phyloP scores from a whole-genome alignment of 2,888 invertebrate species.

The Chymomyza fuscimana region DNA sequence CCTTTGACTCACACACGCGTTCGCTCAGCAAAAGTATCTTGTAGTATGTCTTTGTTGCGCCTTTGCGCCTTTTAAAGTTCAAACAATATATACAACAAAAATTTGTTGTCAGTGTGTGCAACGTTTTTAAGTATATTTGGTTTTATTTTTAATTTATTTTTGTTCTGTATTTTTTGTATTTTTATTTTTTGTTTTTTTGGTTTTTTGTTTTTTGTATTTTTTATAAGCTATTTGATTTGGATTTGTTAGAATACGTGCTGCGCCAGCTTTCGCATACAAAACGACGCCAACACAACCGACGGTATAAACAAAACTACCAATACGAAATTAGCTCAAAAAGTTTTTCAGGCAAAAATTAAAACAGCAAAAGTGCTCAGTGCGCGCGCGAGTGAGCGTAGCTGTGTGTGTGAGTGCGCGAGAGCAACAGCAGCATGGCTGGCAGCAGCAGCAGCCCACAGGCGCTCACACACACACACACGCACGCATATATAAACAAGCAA shows the following conservation, averaged over 20 bases:
- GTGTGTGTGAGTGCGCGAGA: constrained; percentile 1
- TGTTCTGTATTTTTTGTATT: constrained; percentile 18
- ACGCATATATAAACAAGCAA: constrained; percentile 10
- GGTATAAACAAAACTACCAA: constrained; percentile 79
- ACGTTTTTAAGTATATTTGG: neutral
- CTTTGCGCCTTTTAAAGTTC: neutral
- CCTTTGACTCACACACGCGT: neutral
- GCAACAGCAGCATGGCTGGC: neutral
- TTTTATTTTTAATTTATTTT: constrained; percentile 15
- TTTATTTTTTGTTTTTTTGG: neutral
- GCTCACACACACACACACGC: constrained; percentile 13
- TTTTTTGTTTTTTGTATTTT: neutral
- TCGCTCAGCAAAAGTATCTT: neutral
- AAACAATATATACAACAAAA: neutral
- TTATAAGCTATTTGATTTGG: neutral
- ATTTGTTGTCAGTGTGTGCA: neutral
- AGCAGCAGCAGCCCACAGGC: constrained; percentile 7
- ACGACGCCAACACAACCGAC: constrained; percentile 73
- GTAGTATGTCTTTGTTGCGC: neutral
- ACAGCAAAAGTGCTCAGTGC: constrained; percentile 66
- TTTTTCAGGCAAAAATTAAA: constrained; percentile 76
- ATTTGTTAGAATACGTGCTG: constrained; percentile 43
- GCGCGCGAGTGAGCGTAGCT: constrained; percentile 49
- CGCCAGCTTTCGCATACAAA: constrained; percentile 65
- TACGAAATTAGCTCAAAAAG: constrained; percentile 78